Conservation (phyloP, 2,888 invertebrate genomes). For the Scotopteryx bipunctaria region DNA sequence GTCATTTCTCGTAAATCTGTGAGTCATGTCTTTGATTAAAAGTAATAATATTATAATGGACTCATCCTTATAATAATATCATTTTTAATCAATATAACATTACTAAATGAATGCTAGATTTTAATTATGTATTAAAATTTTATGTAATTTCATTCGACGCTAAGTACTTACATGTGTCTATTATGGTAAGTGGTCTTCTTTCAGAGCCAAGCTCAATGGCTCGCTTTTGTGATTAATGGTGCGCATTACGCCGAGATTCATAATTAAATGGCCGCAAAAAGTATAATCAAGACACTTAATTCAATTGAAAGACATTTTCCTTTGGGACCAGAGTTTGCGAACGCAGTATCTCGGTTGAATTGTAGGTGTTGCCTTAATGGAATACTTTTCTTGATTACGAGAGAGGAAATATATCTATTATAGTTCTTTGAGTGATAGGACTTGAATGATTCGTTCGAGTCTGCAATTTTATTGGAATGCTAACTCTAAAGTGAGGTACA, state of each 20-base stretch:
- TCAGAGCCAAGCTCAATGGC: conserved; percentile 28
- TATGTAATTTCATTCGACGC: not conserved
- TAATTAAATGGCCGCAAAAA: conserved; percentile 57
- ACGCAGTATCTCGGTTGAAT: conserved; percentile 28
- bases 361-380: conserved; percentile 18
- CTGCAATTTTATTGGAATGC: too few relatives aligned
- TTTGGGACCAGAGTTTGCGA: conserved; percentile 33
- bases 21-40: too few relatives aligned
- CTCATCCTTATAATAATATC: too few relatives aligned
- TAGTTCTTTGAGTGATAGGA: too few relatives aligned
- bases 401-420: too few relatives aligned
- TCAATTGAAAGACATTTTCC: conserved; percentile 43
- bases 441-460: too few relatives aligned
- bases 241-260: conserved; percentile 53
- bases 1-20: too few relatives aligned
- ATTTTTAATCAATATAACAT: too few relatives aligned
- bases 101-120: too few relatives aligned
- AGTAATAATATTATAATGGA: too few relatives aligned
- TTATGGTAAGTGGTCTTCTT: conserved; percentile 32
- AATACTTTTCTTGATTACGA: conserved; percentile 27
- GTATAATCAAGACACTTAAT: conserved; percentile 56
- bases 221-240: conserved; percentile 54
- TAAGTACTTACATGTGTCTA: conserved; percentile 23
- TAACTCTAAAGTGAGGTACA: too few relatives aligned
- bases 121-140: too few relatives aligned